Evolutionary conservation across 2,888 invertebrate genomes (phyloP).

Genomic region (Maniola hyperantus): DNA sequence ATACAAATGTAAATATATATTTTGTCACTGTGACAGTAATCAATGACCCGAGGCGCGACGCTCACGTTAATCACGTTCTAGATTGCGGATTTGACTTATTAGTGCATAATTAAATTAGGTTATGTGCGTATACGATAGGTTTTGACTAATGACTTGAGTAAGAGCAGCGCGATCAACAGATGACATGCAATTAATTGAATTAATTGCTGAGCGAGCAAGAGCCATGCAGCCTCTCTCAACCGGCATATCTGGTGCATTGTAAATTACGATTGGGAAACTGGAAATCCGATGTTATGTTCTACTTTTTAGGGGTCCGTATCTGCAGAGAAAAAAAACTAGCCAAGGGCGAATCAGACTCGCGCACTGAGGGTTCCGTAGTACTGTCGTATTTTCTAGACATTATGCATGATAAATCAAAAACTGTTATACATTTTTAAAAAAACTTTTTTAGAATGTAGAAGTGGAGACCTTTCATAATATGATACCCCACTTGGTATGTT

Average conservation of each 20-base stretch:
- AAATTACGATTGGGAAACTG: slow-evolving; percentile 19
- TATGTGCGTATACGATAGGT: slow-evolving; percentile 48
- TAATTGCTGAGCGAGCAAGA: slow-evolving; percentile 56
- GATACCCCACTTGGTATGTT: no score
- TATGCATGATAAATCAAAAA: no score
- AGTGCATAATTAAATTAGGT: slow-evolving; percentile 55
- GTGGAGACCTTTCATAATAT: no score
- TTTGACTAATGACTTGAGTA: slow-evolving; percentile 71
- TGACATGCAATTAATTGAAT: slow-evolving; percentile 75
- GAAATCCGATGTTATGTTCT: slow-evolving; percentile 4
- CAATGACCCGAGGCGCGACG: slow-evolving; percentile 31
- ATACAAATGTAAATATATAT: neutral
- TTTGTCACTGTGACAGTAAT: slow-evolving; percentile 11
- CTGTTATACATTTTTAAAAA: no score
- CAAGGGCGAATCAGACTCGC: no score
- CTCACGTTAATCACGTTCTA: slow-evolving; percentile 52
- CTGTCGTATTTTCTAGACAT: no score
- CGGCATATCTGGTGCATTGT: slow-evolving; percentile 32
- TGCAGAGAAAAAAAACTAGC: no score
- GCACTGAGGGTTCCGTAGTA: no score
- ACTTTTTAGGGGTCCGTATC: no score
- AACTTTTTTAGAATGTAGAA: no score
- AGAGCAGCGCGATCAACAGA: slow-evolving; percentile 69
- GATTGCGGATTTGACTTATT: slow-evolving; percentile 61
- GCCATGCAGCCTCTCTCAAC: slow-evolving; percentile 34